These are phyloP conservation scores for Micromussa lordhowensis DNA, from an alignment of 92 coral and sea anemone species.

Conservation along the genomic window DNA sequence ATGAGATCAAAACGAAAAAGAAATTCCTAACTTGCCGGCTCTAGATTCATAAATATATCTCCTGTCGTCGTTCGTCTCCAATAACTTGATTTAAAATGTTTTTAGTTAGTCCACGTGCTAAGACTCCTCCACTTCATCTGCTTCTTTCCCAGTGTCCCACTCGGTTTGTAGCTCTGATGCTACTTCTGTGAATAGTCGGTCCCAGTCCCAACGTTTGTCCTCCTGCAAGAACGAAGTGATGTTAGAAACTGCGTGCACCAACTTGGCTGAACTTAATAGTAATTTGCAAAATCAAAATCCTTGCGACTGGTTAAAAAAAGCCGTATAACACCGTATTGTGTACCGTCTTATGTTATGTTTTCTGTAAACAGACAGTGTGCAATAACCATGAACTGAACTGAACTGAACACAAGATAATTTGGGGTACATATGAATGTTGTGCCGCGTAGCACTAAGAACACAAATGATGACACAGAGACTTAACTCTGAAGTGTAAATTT, in stretches of 20 bases:
- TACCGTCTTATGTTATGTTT: too few relatives aligned
- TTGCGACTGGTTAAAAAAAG: neutral
- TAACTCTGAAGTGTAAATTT: too few relatives aligned
- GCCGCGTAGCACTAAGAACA: too few relatives aligned
- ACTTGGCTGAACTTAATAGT: neutral
- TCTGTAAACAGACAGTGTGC: too few relatives aligned
- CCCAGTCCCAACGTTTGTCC: conserved; percentile 99
- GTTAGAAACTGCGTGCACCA: neutral
- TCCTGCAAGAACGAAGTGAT: conserved; percentile 57
- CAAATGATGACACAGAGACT: too few relatives aligned
- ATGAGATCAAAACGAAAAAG: neutral
- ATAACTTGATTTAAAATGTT: neutral
- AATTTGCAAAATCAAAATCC: neutral
- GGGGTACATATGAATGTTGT: too few relatives aligned
- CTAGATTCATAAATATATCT: neutral
- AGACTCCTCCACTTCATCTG: conserved; percentile 20
- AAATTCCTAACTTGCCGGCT: neutral
- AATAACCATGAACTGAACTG: too few relatives aligned
- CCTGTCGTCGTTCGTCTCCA: neutral
- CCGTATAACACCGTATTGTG: too few relatives aligned
- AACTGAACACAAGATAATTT: too few relatives aligned
- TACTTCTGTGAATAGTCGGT: conserved; percentile 94
- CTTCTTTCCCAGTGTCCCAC: conserved; percentile 77
- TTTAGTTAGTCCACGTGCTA: neutral
- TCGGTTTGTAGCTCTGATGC: conserved; percentile 95